These are phyloP conservation scores for Drosophila malerkotliana DNA, from an alignment of 1,140 invertebrate species.

Conservation along the genomic window DNA sequence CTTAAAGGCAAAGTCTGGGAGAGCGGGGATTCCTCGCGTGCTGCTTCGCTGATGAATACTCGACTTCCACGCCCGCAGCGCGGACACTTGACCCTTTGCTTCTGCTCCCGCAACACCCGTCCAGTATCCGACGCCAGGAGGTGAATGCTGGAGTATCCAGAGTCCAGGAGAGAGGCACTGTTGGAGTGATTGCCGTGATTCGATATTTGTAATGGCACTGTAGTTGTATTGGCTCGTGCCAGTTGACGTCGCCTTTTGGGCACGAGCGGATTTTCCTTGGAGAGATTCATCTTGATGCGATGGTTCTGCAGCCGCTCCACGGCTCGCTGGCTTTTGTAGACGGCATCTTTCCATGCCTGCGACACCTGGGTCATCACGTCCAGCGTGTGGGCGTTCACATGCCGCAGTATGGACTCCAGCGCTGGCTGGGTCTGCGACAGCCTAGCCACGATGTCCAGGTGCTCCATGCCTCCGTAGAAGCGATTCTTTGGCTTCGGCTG, in stretches of 20 bases:
- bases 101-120: slow-evolving; percentile 47
- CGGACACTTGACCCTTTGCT: slow-evolving; percentile 66
- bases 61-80: slow-evolving; percentile 60
- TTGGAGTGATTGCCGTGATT: slow-evolving; percentile 50
- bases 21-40: not conserved
- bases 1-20: slow-evolving; percentile 58
- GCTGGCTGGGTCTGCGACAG: slow-evolving; percentile 53
- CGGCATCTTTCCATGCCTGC: slow-evolving; percentile 46
- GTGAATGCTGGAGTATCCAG: slow-evolving; percentile 18
- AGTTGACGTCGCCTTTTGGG: slow-evolving; percentile 31
- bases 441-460: slow-evolving; percentile 59
- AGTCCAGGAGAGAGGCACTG: slow-evolving; percentile 17
- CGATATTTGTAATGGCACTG: slow-evolving; percentile 69
- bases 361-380: slow-evolving; percentile 64
- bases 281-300: slow-evolving; percentile 56
- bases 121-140: slow-evolving; percentile 43
- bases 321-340: slow-evolving; percentile 36
- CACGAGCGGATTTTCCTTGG: slow-evolving; percentile 60
- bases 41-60: slow-evolving; percentile 46
- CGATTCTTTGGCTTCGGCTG: slow-evolving; percentile 21
- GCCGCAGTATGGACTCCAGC: slow-evolving; percentile 53
- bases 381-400: slow-evolving; percentile 54
- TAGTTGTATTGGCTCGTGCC: slow-evolving; percentile 25
- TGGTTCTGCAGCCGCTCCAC: slow-evolving; percentile 57
- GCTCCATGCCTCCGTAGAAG: slow-evolving; percentile 58